Evolutionary conservation across 2,113 vertebrate species (phyloP).

Genomic region (Phylloscopus whistleri): DNA sequence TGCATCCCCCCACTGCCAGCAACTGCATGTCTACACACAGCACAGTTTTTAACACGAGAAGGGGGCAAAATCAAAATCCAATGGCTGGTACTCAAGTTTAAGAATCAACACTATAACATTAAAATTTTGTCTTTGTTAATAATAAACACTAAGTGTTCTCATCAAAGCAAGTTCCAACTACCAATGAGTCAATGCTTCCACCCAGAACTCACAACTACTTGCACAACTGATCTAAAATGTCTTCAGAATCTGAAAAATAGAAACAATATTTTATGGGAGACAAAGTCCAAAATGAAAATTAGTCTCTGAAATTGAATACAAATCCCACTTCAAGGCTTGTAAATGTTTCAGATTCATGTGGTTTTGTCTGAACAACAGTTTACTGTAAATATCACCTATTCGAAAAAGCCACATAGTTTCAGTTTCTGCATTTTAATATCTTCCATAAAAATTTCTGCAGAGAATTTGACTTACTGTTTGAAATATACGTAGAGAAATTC

Average conservation of each 20-base stretch:
- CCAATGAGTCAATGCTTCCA: not conserved
- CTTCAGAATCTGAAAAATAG: not conserved
- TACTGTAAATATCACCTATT: not conserved
- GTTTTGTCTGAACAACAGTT: not conserved
- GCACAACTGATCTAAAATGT: not conserved
- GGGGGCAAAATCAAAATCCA: not conserved
- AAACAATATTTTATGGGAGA: not conserved
- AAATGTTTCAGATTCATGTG: not conserved
- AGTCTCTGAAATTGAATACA: not conserved
- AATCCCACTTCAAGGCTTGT: not conserved
- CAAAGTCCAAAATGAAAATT: not conserved
- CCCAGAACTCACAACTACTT: not conserved
- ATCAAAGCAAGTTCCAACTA: not conserved
- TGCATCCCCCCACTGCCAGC: not conserved
- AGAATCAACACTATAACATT: not conserved
- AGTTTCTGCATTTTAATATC: not conserved
- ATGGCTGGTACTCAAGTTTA: not conserved
- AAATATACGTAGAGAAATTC: not conserved
- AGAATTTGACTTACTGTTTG: not conserved
- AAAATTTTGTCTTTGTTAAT: not conserved
- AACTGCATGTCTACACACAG: not conserved
- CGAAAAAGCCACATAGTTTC: not conserved
- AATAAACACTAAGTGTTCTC: not conserved
- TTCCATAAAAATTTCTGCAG: not conserved
- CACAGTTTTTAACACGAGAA: not conserved